Evolutionary conservation across 2,888 invertebrate genomes (phyloP), one percentile per base, ranked within the genome.

Genomic region (Helobdella robusta): DNA sequence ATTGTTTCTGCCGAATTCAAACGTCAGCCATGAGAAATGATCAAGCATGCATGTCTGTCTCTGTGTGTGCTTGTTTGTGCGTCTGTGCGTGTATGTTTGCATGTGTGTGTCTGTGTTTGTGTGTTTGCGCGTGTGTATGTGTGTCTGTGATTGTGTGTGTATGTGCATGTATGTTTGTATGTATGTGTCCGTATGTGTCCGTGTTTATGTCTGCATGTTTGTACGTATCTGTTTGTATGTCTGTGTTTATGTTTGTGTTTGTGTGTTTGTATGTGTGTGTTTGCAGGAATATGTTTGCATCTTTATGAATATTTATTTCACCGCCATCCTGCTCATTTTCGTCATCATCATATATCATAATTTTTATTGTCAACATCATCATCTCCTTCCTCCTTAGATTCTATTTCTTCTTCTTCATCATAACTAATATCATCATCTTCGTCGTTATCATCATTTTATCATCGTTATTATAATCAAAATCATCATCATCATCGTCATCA

Each of bases 201-300:
- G 44, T 40, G 44, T 60, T 25, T 64, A 28, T 64, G 61, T 46
- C 36, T 64, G 40, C 62, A 40, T 46, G 64, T 64, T 34, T 40
- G n/a, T 40, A n/a, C n/a, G 44, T 40, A n/a, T 40, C 11, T 40
- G 44, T 40, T 15, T 40, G 44, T 40, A 40, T 40, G 44, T 40
- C 11, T 40, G 44, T 40, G n/a, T 40, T 11, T 40, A 40, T 40
- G 44, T 40, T 15, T 40, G 44, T 40, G n/a, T 40, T 11, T 40
- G n/a, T 40, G 44, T 40, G n/a, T 40, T 11, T 40, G n/a, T 66
- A 52, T 58, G 40, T 66, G 52, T 66, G 30, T 34, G 40, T 66
- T 20, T 66, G 36, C 23, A 46, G 30, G 36, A 48, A 32, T 54
- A 30, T 65, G 28, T 65, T 25, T 59, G n/a, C 54, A 28, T 52